Conservation (phyloP, 1,140 invertebrate genomes). For the Probaryconus sp. region DNA sequence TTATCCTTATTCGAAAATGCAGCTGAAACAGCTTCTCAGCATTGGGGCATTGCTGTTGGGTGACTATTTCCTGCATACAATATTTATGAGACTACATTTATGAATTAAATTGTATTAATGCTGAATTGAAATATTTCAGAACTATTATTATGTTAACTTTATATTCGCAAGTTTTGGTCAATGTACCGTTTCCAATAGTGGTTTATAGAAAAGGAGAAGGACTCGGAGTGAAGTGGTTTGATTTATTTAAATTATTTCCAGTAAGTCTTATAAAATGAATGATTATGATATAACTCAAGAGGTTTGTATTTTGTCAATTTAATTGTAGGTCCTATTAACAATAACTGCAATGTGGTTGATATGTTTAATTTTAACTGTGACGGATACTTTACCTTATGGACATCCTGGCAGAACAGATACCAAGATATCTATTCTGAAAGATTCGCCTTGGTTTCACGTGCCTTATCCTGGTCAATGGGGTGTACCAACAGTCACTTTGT, state of each 20-base stretch:
- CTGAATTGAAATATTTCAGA: constrained; percentile 77
- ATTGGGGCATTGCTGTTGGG: constrained; percentile 89
- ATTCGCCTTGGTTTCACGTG: constrained; percentile 89
- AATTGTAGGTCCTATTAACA: constrained; percentile 85
- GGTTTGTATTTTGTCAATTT: too few relatives aligned
- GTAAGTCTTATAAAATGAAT: too few relatives aligned
- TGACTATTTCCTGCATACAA: constrained; percentile 68
- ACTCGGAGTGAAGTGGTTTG: constrained; percentile 81
- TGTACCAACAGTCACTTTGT: constrained; percentile 85
- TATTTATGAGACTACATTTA: constrained; percentile 8
- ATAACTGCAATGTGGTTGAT: constrained; percentile 89
- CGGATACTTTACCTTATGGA: constrained; percentile 81
- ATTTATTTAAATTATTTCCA: constrained; percentile 89
- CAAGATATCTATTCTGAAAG: constrained; percentile 84
- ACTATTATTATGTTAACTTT: constrained; percentile 88
- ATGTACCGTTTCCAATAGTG: constrained; percentile 83
- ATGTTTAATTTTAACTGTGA: constrained; percentile 86
- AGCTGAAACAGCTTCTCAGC: constrained; percentile 84
- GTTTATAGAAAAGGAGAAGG: constrained; percentile 81
- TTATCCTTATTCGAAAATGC: constrained; percentile 89
- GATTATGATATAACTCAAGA: too few relatives aligned
- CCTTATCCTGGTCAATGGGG: constrained; percentile 96
- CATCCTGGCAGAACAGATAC: constrained; percentile 89
- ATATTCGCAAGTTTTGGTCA: constrained; percentile 88
- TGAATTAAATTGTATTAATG: too few relatives aligned